Evolutionary conservation across 2,888 invertebrate genomes (phyloP), one percentile per base, ranked within the genome.

Genomic region (Phanerotoma sp.): DNA sequence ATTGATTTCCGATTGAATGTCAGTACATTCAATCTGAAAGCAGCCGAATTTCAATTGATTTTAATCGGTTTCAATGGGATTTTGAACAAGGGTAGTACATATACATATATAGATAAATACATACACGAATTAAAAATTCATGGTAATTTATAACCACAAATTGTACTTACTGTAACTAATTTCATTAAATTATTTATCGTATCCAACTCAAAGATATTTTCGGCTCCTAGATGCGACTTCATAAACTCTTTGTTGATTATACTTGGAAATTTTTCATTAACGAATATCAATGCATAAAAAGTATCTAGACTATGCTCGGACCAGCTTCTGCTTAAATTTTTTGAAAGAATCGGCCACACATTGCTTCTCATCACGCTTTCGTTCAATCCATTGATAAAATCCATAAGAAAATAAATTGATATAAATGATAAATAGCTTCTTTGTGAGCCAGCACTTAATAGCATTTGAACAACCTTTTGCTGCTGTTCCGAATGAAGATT

Each of bases 241-340:
- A 87, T 63, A 63, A 79, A 79, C 63, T 81, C 78, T 4, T 80
- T 79, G 11, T 82, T 82, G 33, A 85, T 76, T 4, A 82, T 62
- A 4, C 68, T 66, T 2, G 83, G 82, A 73, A 79, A 82, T 58
- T 78, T 79, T n/a, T 73, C 66, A 50, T 73, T 72, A 11, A 80
- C 68, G 22, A 79, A 66, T 61, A 87, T 73, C 4, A 89, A 73
- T 51, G 85, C 81, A 68, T 86, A 84, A 5, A 89, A 75, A 3
- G 83, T 82, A 71, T 89, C 87, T 16, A 89, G 74, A 22, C 79
- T 82, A 64, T 88, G 86, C 48, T 87, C 85, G 11, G 80, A 73
- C 77, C 86, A 82, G 7, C 84, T 81, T 65, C 85, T 85, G 35
- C 81, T 80, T 50, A 88, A 77, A 66, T 85, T 83, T 51, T 78